Evolutionary conservation across 2,888 invertebrate genomes (phyloP).

Genomic region (Caenorhabditis becei): DNA sequence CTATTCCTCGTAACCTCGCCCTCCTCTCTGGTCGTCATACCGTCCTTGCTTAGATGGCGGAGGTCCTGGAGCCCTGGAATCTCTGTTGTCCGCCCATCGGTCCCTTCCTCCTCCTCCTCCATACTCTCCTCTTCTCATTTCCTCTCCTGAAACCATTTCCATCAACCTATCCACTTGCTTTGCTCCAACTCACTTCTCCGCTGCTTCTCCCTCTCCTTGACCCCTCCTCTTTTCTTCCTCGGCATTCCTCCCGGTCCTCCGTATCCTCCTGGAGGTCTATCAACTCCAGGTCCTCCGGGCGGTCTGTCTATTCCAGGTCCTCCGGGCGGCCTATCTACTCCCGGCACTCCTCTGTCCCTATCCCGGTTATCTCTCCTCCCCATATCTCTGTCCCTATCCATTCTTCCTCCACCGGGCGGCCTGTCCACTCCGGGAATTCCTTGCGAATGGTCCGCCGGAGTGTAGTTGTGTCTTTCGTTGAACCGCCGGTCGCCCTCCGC

Average conservation of each 20-base stretch:
- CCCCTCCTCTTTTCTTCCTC: constrained; percentile 33
- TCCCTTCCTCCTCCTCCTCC: constrained; percentile 31
- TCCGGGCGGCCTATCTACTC: no score
- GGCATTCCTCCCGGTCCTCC: neutral
- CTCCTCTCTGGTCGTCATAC: neutral
- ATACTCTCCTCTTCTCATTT: neutral
- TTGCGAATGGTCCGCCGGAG: constrained; percentile 33
- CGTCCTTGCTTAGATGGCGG: neutral
- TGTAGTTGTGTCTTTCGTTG: constrained; percentile 24
- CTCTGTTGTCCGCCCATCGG: neutral
- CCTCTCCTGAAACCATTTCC: constrained; percentile 17
- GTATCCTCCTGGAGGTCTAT: constrained; percentile 12
- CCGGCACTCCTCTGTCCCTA: no score
- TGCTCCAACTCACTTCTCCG: constrained; percentile 20
- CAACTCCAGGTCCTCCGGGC: no score
- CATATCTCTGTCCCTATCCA: neutral
- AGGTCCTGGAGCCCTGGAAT: constrained; percentile 1
- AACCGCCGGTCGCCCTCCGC: constrained; percentile 8
- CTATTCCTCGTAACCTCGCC: constrained; percentile 5
- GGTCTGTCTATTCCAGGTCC: no score
- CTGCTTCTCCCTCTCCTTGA: constrained; percentile 35
- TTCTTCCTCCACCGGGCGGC: constrained; percentile 16
- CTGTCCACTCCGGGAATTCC: constrained; percentile 56
- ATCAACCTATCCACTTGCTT: neutral
- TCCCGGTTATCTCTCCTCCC: neutral